Evolutionary conservation across 2,888 invertebrate genomes (phyloP).

Genomic region (Ornithoptera priamus): DNA sequence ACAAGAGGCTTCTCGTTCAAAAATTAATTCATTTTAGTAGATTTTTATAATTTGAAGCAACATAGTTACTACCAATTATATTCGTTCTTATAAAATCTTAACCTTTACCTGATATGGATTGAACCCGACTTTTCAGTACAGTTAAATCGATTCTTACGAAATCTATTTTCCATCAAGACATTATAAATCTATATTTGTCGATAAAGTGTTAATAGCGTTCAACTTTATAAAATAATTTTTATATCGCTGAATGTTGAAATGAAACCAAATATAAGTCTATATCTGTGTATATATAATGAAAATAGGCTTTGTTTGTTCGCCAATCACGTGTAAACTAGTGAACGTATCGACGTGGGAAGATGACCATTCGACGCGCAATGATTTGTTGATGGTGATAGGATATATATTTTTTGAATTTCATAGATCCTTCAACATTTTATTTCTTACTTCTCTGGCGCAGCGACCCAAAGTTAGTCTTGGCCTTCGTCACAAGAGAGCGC

Average conservation of each 20-base stretch:
- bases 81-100: background rate
- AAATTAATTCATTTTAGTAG: slow-evolving; percentile 11
- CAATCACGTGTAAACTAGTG: too few species aligned
- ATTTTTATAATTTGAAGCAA: background rate
- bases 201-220: background rate
- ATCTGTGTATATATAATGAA: background rate
- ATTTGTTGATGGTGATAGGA: too few species aligned
- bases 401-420: too few species aligned
- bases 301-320: too few species aligned
- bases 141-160: background rate
- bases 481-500: too few species aligned
- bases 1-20: background rate
- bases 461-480: too few species aligned
- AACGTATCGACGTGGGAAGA: too few species aligned
- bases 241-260: background rate
- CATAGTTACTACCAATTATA: background rate
- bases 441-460: too few species aligned
- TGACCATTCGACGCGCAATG: too few species aligned
- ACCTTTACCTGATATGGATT: background rate
- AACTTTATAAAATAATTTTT: background rate
- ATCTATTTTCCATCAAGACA: background rate
- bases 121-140: background rate
- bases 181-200: background rate
- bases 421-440: too few species aligned
- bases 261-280: background rate